These are phyloP conservation scores for Dolichotis patagonum DNA, from an alignment of 2,113 vertebrate species.

Conservation along the genomic window DNA sequence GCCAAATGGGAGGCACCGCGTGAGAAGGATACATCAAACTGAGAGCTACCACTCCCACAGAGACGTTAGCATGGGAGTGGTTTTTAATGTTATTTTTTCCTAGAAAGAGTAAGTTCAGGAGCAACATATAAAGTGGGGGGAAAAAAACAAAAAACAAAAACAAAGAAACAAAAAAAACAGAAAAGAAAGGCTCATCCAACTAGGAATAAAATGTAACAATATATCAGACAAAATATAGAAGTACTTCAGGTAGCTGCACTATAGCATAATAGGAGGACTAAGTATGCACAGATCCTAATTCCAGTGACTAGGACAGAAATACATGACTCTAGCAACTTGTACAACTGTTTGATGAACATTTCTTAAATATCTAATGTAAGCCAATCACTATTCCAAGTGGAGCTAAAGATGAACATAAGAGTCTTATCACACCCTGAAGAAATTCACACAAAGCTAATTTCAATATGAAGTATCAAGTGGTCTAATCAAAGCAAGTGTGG, in stretches of 20 bases:
- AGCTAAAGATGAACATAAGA: not conserved
- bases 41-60: not conserved
- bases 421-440: not conserved
- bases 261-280: not conserved
- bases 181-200: not conserved
- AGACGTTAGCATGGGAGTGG: too few relatives aligned
- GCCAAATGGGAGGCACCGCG: not conserved
- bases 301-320: not conserved
- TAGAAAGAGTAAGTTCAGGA: not conserved
- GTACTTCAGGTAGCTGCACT: not conserved
- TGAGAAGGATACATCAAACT: not conserved
- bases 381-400: not conserved
- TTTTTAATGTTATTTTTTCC: not conserved
- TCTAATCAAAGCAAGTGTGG: not conserved
- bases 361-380: not conserved
- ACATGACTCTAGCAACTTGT: not conserved
- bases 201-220: not conserved
- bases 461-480: not conserved
- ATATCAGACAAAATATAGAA: not conserved
- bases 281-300: too few relatives aligned
- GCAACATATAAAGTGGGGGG: not conserved
- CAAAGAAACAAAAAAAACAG: too few relatives aligned
- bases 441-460: not conserved
- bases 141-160: not conserved
- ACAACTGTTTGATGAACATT: accelerated